Percentiles rank a stretch among this genome's conserved stretches.
phyloP scores from a whole-genome alignment of 2,113 vertebrate species.

The Poeciliopsis prolifica region DNA sequence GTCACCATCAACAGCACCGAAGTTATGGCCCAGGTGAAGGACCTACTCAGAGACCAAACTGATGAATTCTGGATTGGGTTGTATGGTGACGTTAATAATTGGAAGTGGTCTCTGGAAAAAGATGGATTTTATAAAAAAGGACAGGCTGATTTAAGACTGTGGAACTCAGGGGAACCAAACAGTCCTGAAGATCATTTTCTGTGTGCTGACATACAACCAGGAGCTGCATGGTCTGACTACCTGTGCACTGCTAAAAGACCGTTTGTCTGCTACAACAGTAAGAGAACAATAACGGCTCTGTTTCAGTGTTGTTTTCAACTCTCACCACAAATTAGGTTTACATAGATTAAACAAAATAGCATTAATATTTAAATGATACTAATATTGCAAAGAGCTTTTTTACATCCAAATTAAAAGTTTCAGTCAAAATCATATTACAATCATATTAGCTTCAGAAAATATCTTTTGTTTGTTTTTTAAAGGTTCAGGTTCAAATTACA shows the following conservation, averaged over 20 bases:
- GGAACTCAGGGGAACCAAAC: neutral
- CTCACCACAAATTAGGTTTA: neutral
- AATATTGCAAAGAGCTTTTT: neutral
- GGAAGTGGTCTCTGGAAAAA: neutral
- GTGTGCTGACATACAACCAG: neutral
- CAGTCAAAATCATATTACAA: neutral
- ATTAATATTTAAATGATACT: neutral
- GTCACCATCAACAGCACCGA: neutral
- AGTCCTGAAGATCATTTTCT: neutral
- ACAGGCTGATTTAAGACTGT: neutral
- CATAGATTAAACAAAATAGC: neutral
- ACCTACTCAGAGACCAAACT: neutral
- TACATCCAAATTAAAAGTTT: too few relatives aligned
- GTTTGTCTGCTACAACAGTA: neutral
- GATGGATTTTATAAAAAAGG: neutral
- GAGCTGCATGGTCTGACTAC: neutral
- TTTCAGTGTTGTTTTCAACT: neutral
- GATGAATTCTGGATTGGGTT: neutral
- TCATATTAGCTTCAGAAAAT: neutral
- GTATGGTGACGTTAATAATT: neutral
- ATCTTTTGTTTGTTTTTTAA: neutral
- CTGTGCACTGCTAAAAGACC: rapidly evolving
- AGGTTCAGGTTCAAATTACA: neutral
- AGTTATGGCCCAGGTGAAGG: neutral
- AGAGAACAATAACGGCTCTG: neutral